phyloP scores from a whole-genome alignment of 2,113 vertebrate genomes.

The Pachypanchax playfairii region DNA sequence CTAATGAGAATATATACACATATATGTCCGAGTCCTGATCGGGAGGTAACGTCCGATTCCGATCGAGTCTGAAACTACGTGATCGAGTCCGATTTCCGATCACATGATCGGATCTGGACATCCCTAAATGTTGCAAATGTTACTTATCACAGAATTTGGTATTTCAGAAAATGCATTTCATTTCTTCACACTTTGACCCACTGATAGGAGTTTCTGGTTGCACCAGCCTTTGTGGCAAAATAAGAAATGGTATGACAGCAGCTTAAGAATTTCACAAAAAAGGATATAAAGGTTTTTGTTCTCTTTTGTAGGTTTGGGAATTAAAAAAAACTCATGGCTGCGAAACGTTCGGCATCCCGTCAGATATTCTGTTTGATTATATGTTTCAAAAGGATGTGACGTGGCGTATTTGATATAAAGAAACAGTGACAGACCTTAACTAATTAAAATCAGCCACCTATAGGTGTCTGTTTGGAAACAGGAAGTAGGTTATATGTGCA shows the following conservation, averaged over 20 bases:
- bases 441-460: not conserved
- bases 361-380: slow-evolving; percentile 2
- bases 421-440: slow-evolving; percentile 5
- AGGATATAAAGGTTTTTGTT: slow-evolving; percentile 2
- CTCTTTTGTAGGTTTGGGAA: not conserved
- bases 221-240: no score
- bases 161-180: no score
- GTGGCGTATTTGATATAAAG: slow-evolving; percentile 3
- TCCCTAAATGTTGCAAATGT: no score
- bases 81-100: no score
- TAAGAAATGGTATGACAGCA: not conserved
- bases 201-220: no score
- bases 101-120: no score
- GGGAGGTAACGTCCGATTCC: no score
- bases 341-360: not conserved
- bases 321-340: not conserved
- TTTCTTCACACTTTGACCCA: no score
- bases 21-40: no score
- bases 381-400: not conserved
- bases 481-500: not conserved
- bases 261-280: not conserved
- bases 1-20: no score
- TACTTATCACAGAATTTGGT: no score
- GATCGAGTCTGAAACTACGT: no score
- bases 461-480: not conserved